Evolutionary conservation across 2,797 vertebrate species (phyloP).

Genomic region (Todus mexicanus): DNA sequence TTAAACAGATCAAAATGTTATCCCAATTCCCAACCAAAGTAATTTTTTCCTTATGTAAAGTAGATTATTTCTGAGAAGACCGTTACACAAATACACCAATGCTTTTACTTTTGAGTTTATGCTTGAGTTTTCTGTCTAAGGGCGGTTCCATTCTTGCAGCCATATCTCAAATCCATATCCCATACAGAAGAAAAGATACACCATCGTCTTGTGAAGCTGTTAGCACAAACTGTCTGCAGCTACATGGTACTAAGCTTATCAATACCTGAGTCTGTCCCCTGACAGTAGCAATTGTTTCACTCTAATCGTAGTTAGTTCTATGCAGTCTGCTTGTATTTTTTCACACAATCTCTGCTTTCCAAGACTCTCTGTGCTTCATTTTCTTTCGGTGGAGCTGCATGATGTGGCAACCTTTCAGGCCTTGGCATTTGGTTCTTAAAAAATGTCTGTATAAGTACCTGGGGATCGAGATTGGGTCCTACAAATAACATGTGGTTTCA

Average conservation of each 20-base stretch:
- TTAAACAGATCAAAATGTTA: not conserved
- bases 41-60: not conserved
- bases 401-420: not conserved
- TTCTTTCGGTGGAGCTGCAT: not conserved
- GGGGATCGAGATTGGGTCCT: not conserved
- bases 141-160: not conserved
- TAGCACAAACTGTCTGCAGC: not conserved
- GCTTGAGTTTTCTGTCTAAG: not conserved
- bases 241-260: not conserved
- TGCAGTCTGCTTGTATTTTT: not conserved
- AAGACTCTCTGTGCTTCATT: not conserved
- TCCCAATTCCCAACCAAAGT: not conserved
- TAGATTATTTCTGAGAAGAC: not conserved
- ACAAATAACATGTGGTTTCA: not conserved
- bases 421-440: not conserved
- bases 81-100: not conserved
- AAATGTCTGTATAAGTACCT: not conserved
- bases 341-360: not conserved
- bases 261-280: not conserved
- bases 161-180: not conserved
- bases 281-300: not conserved
- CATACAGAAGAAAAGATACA: not conserved
- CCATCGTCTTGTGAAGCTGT: not conserved
- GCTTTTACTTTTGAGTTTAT: not conserved
- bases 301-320: not conserved